A percentile compares a stretch with the other conserved stretches of the same genome.
These are phyloP conservation scores for Poeciliopsis retropinna DNA, from an alignment of 2,113 vertebrate genomes.

Conservation along the genomic window DNA sequence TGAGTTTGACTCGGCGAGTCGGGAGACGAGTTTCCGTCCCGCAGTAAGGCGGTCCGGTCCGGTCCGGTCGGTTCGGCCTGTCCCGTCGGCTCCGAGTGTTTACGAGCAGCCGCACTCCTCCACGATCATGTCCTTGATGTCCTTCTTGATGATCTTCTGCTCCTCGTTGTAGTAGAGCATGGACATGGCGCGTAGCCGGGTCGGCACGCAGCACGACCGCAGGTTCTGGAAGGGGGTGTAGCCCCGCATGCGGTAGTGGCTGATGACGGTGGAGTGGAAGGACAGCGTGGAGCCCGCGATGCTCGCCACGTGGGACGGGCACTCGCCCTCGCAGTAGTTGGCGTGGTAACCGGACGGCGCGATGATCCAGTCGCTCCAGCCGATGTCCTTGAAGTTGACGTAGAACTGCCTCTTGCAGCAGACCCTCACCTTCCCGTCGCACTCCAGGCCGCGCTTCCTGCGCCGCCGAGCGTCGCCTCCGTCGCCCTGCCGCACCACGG, in stretches of 20 bases:
- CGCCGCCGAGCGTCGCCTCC: slow-evolving; percentile 83
- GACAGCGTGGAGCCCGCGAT: slow-evolving; percentile 91
- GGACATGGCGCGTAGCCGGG: slow-evolving; percentile 97
- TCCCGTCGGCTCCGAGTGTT: not conserved
- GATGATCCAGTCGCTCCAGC: slow-evolving; percentile 99
- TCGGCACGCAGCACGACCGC: slow-evolving; percentile 95
- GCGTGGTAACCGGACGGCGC: slow-evolving; percentile 94
- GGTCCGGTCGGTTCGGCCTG: not conserved
- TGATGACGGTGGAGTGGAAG: slow-evolving; percentile 98
- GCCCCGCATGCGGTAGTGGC: slow-evolving; percentile 95
- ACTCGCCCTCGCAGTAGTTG: slow-evolving; percentile 99
- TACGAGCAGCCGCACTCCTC: slow-evolving; percentile 99
- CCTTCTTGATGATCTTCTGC: slow-evolving; percentile 98
- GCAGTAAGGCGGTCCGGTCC: slow-evolving; percentile 20
- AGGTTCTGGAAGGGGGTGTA: slow-evolving; percentile 94
- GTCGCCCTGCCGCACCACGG: slow-evolving; percentile 87
- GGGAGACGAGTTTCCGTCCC: slow-evolving; percentile 28
- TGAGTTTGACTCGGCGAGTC: slow-evolving; percentile 47
- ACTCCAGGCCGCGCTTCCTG: slow-evolving; percentile 92
- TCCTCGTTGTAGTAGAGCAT: slow-evolving; percentile 98
- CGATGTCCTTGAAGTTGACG: slow-evolving; percentile 97
- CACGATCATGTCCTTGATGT: slow-evolving; percentile 99
- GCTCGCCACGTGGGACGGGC: slow-evolving; percentile 92
- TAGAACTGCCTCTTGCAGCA: slow-evolving; percentile 98
- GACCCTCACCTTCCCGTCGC: slow-evolving; percentile 93